Conservation (phyloP, 2,888 invertebrate species). For the Epirrhoe alternata region DNA sequence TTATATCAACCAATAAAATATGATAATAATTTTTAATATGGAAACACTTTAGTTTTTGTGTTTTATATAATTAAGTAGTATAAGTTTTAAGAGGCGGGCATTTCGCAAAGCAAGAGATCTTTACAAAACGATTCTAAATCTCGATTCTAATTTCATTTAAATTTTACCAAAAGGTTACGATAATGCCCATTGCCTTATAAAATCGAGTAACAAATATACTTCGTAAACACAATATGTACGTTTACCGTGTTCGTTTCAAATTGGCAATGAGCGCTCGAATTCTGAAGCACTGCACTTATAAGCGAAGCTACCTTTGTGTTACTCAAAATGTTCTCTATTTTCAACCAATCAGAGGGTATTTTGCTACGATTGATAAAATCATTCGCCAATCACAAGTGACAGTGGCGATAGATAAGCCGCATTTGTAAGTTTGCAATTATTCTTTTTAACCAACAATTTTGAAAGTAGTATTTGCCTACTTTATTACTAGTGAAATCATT, state of each 20-base stretch:
- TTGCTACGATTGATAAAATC: neutral
- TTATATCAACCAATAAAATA: constrained; percentile 7
- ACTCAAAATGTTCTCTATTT: neutral
- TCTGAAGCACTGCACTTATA: constrained; percentile 1
- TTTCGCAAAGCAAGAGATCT: constrained; percentile 2
- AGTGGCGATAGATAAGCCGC: neutral
- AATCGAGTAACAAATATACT: constrained; percentile 2
- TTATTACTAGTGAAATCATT: neutral
- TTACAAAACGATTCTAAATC: neutral
- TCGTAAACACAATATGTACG: constrained; percentile 17
- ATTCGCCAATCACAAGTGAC: constrained; percentile 1
- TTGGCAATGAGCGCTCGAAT: constrained; percentile 19
- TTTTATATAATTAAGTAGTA: neutral
- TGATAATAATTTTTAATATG: neutral
- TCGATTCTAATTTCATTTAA: constrained; percentile 11
- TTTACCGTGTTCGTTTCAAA: constrained; percentile 30
- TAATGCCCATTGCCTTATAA: constrained; percentile 14
- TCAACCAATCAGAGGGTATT: constrained; percentile 1
- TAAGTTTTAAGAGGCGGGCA: constrained; percentile 7
- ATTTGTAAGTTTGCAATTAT: neutral
- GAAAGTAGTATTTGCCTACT: neutral
- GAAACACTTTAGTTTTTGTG: neutral
- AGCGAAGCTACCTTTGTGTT: neutral
- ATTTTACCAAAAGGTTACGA: constrained; percentile 4
- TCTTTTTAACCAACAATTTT: neutral